These are phyloP conservation scores for Hydrophis major DNA, from an alignment of 2,797 vertebrate genomes.

Conservation along the genomic window DNA sequence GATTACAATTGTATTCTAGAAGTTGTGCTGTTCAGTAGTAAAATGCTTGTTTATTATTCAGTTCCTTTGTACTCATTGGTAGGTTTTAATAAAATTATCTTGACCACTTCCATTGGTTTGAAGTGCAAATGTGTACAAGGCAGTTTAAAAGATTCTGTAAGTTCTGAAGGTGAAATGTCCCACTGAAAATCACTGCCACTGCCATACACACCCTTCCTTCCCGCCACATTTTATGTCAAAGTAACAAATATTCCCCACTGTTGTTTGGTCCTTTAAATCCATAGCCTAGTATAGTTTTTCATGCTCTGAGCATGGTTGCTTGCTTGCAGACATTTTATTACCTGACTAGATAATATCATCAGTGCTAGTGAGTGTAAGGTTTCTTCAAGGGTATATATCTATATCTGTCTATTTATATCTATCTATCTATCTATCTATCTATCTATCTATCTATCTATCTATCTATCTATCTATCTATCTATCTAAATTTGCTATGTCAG, in stretches of 20 bases:
- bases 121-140: neutral
- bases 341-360: neutral
- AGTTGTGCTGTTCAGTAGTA: neutral
- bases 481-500: no score
- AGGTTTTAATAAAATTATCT: neutral
- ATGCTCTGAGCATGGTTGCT: neutral
- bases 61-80: neutral
- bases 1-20: neutral
- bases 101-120: neutral
- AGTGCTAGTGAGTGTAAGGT: neutral
- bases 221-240: neutral
- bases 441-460: no score
- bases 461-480: no score
- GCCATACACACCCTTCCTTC: neutral
- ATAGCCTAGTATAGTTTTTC: neutral
- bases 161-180: neutral
- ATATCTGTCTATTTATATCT: no score
- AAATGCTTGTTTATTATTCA: neutral
- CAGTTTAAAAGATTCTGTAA: neutral
- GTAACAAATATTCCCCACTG: neutral
- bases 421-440: no score
- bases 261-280: neutral
- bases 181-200: neutral
- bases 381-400: neutral
- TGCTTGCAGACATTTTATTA: neutral